These are phyloP conservation scores for Cryptus viduatorius DNA, from an alignment of 2,888 invertebrate genomes.

Conservation along the genomic window DNA sequence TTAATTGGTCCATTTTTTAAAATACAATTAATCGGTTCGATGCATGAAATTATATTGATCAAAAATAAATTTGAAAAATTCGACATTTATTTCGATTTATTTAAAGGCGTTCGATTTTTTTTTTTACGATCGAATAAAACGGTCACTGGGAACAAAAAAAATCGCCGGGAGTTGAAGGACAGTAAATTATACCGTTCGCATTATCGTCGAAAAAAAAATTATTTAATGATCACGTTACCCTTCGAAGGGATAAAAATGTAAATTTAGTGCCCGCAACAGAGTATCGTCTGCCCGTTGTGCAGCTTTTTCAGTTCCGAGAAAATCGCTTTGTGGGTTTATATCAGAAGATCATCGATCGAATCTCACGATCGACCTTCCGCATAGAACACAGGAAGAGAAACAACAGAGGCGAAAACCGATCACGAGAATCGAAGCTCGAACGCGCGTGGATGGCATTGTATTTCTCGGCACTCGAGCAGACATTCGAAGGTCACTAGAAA, in stretches of 20 bases:
- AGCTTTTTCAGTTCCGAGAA: conserved; percentile 1
- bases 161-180: background rate
- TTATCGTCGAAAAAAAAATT: background rate
- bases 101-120: too few relatives aligned
- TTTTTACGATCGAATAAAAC: background rate
- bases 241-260: background rate
- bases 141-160: background rate
- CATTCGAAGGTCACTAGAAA: conserved; percentile 46
- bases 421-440: conserved; percentile 45
- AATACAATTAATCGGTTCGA: too few relatives aligned
- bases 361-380: conserved; percentile 42
- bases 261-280: background rate
- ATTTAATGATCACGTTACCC: conserved; percentile 6
- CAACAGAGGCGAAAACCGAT: conserved; percentile 21
- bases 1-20: too few relatives aligned
- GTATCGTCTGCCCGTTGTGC: background rate
- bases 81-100: too few relatives aligned
- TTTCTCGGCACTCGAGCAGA: conserved; percentile 38
- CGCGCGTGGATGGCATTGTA: conserved; percentile 54
- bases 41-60: too few relatives aligned
- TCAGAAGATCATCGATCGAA: conserved; percentile 35
- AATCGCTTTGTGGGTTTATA: background rate
- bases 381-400: conserved; percentile 53
- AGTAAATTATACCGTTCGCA: background rate
- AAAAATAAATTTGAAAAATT: too few relatives aligned